A percentile compares a stretch with the other conserved stretches of the same genome.
phyloP scores from a whole-genome alignment of 2,888 invertebrate species.

The Drosophila limbata region DNA sequence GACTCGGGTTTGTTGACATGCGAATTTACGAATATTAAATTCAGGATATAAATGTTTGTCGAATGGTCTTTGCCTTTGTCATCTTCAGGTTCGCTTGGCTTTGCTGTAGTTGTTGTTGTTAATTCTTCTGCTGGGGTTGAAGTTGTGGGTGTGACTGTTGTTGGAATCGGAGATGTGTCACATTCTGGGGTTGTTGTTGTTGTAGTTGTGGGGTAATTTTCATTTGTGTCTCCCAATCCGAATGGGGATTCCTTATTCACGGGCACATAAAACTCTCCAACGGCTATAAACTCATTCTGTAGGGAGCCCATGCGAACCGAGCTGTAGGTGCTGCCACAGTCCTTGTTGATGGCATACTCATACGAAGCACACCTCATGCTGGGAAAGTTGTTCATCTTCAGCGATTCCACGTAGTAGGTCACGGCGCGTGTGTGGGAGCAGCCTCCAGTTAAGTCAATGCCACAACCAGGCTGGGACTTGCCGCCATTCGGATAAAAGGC shows the following conservation, averaged over 20 bases:
- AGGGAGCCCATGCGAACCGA: conserved; percentile 74
- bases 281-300: conserved; percentile 60
- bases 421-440: conserved; percentile 86
- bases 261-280: conserved; percentile 82
- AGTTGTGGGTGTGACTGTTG: conserved; percentile 16
- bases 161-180: conserved; percentile 18
- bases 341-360: conserved; percentile 65
- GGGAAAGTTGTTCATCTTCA: conserved; percentile 77
- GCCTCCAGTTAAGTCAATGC: conserved; percentile 79
- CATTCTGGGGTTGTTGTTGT: not conserved
- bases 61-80: conserved; percentile 22
- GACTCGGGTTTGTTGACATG: conserved; percentile 43
- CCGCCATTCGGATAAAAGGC: conserved; percentile 87
- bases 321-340: conserved; percentile 69
- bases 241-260: conserved; percentile 78
- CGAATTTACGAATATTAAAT: conserved; percentile 62
- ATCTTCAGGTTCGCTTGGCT: conserved; percentile 26
- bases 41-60: conserved; percentile 63
- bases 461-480: conserved; percentile 87
- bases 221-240: conserved; percentile 54
- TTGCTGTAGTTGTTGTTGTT: not conserved
- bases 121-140: conserved; percentile 5
- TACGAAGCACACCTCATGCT: conserved; percentile 73
- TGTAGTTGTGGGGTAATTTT: conserved; percentile 15
- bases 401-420: conserved; percentile 85